A percentile compares a stretch with the other conserved stretches of the same genome.
Conservation (phyloP, 1,140 invertebrate genomes). For the Drosophila parvula region DNA sequence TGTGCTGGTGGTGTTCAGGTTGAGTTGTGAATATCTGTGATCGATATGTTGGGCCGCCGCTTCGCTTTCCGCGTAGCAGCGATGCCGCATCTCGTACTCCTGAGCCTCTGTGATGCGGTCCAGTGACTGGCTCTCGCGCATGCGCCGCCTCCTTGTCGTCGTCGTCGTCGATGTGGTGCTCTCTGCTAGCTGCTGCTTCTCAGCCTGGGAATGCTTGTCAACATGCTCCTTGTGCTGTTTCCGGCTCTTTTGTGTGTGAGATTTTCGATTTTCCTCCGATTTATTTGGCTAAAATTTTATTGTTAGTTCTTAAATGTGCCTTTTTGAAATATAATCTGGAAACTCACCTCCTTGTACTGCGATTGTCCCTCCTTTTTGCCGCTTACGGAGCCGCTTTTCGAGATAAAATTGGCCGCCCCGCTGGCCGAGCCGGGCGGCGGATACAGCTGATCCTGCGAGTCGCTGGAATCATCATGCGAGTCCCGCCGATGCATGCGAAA, state of each 20-base stretch:
- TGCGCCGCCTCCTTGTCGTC: constrained; percentile 85
- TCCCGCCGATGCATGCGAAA: constrained; percentile 88
- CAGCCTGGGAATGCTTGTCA: constrained; percentile 71
- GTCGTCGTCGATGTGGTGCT: constrained; percentile 38
- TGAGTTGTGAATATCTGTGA: constrained; percentile 74
- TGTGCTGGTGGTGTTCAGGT: constrained; percentile 74
- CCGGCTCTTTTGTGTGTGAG: constrained; percentile 69
- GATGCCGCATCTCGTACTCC: constrained; percentile 86
- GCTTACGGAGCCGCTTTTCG: constrained; percentile 66
- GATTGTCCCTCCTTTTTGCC: constrained; percentile 74
- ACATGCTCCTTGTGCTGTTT: constrained; percentile 74
- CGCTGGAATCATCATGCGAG: constrained; percentile 91
- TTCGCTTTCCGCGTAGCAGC: constrained; percentile 60
- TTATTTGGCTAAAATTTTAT: constrained; percentile 68
- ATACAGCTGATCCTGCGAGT: constrained; percentile 88
- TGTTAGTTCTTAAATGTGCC: neutral
- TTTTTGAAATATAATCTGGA: neutral
- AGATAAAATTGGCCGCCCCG: constrained; percentile 58
- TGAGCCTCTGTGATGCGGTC: constrained; percentile 93
- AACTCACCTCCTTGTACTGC: constrained; percentile 66
- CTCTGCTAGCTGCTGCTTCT: constrained; percentile 45
- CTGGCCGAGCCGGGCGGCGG: constrained; percentile 77
- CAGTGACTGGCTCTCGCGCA: constrained; percentile 91
- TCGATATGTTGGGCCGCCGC: constrained; percentile 66
- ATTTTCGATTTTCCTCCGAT: constrained; percentile 72